Evolutionary conservation across 2,113 vertebrate genomes (phyloP).

Genomic region (Trichomycterus rosablanca): DNA sequence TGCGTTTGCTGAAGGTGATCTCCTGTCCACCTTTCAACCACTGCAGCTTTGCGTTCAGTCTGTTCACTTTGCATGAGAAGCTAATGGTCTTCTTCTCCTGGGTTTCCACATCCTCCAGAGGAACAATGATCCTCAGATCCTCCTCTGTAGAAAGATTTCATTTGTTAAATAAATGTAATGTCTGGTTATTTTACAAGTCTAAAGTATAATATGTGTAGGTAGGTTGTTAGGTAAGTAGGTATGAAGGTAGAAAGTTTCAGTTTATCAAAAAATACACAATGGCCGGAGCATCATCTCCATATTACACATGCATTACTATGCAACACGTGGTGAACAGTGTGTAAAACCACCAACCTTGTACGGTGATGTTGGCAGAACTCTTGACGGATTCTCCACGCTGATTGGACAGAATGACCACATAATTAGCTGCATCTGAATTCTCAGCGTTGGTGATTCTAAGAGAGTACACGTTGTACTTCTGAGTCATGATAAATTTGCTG

Average conservation of each 20-base stretch:
- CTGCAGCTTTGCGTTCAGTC: constrained; percentile 81
- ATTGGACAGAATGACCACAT: constrained; percentile 79
- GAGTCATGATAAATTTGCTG: constrained; percentile 86
- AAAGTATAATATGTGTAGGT: too few species aligned
- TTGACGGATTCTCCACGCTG: constrained; percentile 85
- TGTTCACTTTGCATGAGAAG: constrained; percentile 96
- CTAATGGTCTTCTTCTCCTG: constrained; percentile 92
- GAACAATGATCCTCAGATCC: constrained; percentile 85
- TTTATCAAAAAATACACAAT: too few species aligned
- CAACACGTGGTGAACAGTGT: neutral
- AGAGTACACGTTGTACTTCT: constrained; percentile 88
- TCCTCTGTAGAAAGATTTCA: constrained; percentile 76
- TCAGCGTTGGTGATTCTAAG: constrained; percentile 87
- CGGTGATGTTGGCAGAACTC: constrained; percentile 77
- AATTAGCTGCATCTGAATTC: constrained; percentile 79
- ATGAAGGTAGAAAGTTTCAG: too few species aligned
- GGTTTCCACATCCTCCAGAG: constrained; percentile 91
- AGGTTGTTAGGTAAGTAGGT: too few species aligned
- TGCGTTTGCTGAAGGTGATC: constrained; percentile 75
- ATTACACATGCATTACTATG: too few species aligned
- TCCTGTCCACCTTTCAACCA: constrained; percentile 92
- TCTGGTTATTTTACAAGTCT: neutral
- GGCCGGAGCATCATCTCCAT: too few species aligned
- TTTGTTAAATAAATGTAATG: too few species aligned
- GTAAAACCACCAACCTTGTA: constrained; percentile 76